These are phyloP conservation scores for Drosophila rhopaloa DNA, from an alignment of 1,140 invertebrate species.

Conservation along the genomic window DNA sequence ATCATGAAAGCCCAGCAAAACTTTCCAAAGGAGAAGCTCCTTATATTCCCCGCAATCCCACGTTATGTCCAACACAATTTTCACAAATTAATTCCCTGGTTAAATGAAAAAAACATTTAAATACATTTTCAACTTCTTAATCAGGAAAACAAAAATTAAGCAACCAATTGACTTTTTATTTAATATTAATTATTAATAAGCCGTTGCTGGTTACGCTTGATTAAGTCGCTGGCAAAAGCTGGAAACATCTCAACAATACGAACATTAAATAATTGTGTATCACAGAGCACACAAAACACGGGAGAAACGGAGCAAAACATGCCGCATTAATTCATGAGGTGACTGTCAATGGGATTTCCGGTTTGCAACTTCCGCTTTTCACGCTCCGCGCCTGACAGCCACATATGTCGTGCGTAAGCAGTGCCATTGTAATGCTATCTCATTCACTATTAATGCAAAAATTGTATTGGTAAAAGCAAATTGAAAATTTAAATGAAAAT, in stretches of 20 bases:
- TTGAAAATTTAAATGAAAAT: constrained; percentile 52
- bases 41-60: neutral
- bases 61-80: neutral
- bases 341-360: constrained; percentile 76
- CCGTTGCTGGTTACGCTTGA: constrained; percentile 26
- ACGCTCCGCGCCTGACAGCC: constrained; percentile 50
- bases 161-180: constrained; percentile 15
- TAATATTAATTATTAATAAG: constrained; percentile 44
- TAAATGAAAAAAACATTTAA: neutral
- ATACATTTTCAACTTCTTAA: constrained; percentile 3
- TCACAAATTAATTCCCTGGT: constrained; percentile 4
- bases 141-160: constrained; percentile 9
- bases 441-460: constrained; percentile 56
- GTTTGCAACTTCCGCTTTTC: constrained; percentile 71
- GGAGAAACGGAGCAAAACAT: constrained; percentile 32
- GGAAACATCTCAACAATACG: constrained; percentile 32
- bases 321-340: constrained; percentile 75
- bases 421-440: constrained; percentile 27
- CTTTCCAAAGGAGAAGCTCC: neutral
- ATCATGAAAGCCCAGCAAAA: constrained; percentile 37
- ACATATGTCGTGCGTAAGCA: constrained; percentile 15
- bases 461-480: constrained; percentile 36
- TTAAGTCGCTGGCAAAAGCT: constrained; percentile 24
- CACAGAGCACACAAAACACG: constrained; percentile 27
- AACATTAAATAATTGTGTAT: constrained; percentile 47